phyloP scores from a whole-genome alignment of 2,888 invertebrate species.

The Lasioglossum morio region DNA sequence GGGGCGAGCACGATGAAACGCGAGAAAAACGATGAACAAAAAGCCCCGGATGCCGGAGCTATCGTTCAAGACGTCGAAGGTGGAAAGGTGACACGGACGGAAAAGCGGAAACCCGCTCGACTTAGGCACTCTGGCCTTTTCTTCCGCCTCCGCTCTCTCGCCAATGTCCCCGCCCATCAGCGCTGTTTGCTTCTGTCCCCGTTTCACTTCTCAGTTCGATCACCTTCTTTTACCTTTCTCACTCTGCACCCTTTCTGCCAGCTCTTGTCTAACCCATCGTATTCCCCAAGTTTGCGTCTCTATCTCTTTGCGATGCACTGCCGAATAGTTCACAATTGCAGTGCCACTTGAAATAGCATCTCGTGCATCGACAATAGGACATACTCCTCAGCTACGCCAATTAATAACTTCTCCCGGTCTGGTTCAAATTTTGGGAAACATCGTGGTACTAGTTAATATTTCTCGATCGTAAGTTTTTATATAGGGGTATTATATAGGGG shows the following conservation, averaged over 20 bases:
- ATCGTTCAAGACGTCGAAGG: slow-evolving; percentile 69
- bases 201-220: slow-evolving; percentile 24
- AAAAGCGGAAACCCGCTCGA: slow-evolving; percentile 69
- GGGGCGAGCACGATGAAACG: slow-evolving; percentile 29
- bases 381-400: background rate
- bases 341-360: background rate
- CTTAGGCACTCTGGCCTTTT: slow-evolving; percentile 54
- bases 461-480: too few species aligned
- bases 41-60: slow-evolving; percentile 57
- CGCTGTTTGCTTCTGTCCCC: slow-evolving; percentile 30
- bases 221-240: background rate
- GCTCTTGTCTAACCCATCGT: background rate
- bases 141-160: background rate
- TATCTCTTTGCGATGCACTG: too few species aligned
- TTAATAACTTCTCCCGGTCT: background rate
- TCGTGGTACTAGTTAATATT: too few species aligned
- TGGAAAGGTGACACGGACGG: slow-evolving; percentile 70
- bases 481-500: too few species aligned
- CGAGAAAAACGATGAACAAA: slow-evolving; percentile 56
- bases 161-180: background rate
- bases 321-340: background rate
- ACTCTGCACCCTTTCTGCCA: background rate
- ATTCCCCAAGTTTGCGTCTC: background rate
- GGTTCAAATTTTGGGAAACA: background rate
- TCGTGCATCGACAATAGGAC: background rate